Evolutionary conservation across 2,888 invertebrate genomes (phyloP), one percentile per base, ranked within the genome.

Genomic region (Branchellion lobata): DNA sequence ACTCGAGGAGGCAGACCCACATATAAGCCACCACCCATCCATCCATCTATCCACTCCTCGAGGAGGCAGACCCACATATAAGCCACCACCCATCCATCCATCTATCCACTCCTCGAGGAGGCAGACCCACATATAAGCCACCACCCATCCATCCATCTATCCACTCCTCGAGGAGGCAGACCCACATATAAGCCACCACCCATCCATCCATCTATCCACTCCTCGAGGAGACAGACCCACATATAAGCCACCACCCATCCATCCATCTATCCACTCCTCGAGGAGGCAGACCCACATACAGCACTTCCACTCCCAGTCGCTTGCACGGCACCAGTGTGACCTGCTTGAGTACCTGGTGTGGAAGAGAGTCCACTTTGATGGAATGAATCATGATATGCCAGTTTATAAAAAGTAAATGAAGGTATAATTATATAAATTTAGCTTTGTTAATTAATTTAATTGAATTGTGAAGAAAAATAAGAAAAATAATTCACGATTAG

Each of bases 301-400:
- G 24, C 21, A 77, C 65, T 33, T 77, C 65, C 2, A 77, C 33
- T n/a, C 77, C 77, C 21, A 77, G 77, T 21, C 57, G 29, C 1
- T 61, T 65, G 36, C 65, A 65, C 8, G 77, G 77, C 29, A 77
- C 77, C 65, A 77, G 31, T n/a, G 77, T 77, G 3, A 61, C 34
- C 8, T 27, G 2, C 65, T 34, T 77, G 57, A 34, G 33, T 5
- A 77, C 36, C 77, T 77, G 31, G n/a, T n/a, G n/a, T n/a, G n/a
- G n/a, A n/a, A n/a, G n/a, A n/a, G n/a, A n/a, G n/a, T n/a, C n/a
- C n/a, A n/a, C n/a, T n/a, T n/a, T n/a, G n/a, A n/a, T n/a, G n/a
- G n/a, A n/a, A n/a, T n/a, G n/a, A n/a, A n/a, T n/a, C n/a, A n/a
- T n/a, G n/a, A n/a, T n/a, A n/a, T n/a, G n/a, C n/a, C n/a, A n/a